Conservation (phyloP, 2,113 vertebrate species). For the Gobio gobio region DNA sequence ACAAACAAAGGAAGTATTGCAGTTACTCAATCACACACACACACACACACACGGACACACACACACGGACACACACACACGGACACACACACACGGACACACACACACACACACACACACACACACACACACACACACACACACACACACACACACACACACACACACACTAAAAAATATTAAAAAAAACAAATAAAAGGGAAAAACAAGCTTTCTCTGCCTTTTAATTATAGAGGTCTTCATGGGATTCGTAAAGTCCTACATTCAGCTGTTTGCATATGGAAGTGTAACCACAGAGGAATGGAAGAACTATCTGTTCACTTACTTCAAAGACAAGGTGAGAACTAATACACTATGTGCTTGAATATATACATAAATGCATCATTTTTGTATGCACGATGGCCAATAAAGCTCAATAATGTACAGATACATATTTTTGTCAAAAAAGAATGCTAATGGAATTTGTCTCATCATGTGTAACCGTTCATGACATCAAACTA, state of each 20-base stretch:
- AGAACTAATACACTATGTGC: background rate
- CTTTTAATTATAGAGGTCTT: slow-evolving; percentile 83
- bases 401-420: background rate
- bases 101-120: no score
- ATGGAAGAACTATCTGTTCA: slow-evolving; percentile 93
- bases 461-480: background rate
- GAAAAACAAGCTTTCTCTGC: background rate
- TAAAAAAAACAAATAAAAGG: background rate
- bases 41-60: no score
- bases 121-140: no score
- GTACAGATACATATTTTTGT: background rate
- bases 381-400: background rate
- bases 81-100: no score
- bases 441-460: background rate
- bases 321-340: slow-evolving; percentile 94
- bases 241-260: slow-evolving; percentile 93
- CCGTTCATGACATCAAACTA: background rate
- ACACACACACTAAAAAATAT: no score
- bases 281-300: slow-evolving; percentile 87
- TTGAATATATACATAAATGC: background rate
- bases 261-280: slow-evolving; percentile 90
- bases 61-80: no score
- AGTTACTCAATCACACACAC: no score
- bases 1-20: no score
- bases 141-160: no score